Evolutionary conservation across 2,888 invertebrate genomes (phyloP), one percentile per base, ranked within the genome.

Genomic region (Hydrotaea diabolus): DNA sequence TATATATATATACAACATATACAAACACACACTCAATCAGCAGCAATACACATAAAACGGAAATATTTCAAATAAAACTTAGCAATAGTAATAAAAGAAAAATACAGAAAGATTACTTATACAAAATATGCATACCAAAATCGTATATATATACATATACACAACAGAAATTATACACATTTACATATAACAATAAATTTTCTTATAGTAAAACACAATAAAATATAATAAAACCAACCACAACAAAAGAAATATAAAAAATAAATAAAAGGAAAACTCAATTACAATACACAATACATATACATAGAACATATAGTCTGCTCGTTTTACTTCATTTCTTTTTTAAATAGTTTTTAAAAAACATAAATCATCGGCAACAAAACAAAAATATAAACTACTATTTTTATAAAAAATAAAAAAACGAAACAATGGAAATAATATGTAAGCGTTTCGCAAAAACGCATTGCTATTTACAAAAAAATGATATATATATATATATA

Each of bases 381-480:
- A 76, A 8, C 39, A 77, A 75, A 46, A 53, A 74, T 80, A 64
- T 74, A 66, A 87, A 86, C 85, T 86, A 86, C 87, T 87, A 86
- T 85, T 88, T 85, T 77, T n/a, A n/a, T n/a, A n/a, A n/a, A n/a
- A n/a, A n/a, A n/a, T n/a, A n/a, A n/a, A n/a, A n/a, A n/a, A n/a
- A n/a, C n/a, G 78, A 76, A 77, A 87, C 81, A 83, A 62, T 36
- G 36, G n/a, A 55, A 80, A 77, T 23, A 75, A 77, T n/a, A 79
- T 77, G 62, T 77, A 77, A 80, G 80, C 80, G 80, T 71, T 77
- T 21, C 19, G 39, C 26, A 62, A 77, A 55, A 55, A 19, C 64
- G 84, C 57, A 77, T 64, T 78, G 69, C 78, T 86, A 87, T 86
- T 86, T 87, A 86, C 85, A 86, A 84, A 53, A n/a, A 21, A 59